A percentile compares a stretch with the other conserved stretches of the same genome.
phyloP scores from a whole-genome alignment of 2,113 vertebrate species.

The Alouatta palliata region DNA sequence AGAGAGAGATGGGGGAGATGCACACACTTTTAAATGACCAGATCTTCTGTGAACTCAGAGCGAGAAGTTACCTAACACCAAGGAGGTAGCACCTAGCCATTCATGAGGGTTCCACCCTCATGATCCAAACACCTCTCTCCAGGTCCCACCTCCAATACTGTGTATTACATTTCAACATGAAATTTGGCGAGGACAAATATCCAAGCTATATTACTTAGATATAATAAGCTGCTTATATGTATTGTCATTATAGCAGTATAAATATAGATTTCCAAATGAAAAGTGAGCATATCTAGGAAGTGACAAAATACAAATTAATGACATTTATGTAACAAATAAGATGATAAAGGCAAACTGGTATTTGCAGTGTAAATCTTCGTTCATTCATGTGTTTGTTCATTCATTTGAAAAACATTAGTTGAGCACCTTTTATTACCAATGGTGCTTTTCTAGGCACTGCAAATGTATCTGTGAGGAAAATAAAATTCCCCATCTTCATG shows the following conservation, averaged over 20 bases:
- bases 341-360: neutral
- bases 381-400: neutral
- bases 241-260: neutral
- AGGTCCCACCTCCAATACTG: too few species aligned
- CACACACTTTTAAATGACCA: too few species aligned
- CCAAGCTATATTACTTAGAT: neutral
- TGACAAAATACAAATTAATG: conserved; percentile 7
- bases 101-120: too few species aligned
- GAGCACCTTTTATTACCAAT: neutral
- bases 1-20: too few species aligned
- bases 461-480: neutral
- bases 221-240: neutral
- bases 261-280: conserved; percentile 38
- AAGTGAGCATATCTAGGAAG: conserved; percentile 29
- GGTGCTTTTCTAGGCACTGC: neutral
- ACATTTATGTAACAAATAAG: neutral
- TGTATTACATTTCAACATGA: too few species aligned
- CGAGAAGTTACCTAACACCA: too few species aligned
- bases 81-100: too few species aligned
- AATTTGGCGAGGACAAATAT: too few species aligned
- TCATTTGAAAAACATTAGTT: neutral
- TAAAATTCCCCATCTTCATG: neutral
- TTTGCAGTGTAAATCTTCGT: neutral
- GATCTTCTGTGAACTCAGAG: too few species aligned
- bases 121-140: too few species aligned